A percentile compares a stretch with the other conserved stretches of the same genome.
phyloP scores from a whole-genome alignment of 2,797 vertebrate species.

The Taeniopygia guttata region DNA sequence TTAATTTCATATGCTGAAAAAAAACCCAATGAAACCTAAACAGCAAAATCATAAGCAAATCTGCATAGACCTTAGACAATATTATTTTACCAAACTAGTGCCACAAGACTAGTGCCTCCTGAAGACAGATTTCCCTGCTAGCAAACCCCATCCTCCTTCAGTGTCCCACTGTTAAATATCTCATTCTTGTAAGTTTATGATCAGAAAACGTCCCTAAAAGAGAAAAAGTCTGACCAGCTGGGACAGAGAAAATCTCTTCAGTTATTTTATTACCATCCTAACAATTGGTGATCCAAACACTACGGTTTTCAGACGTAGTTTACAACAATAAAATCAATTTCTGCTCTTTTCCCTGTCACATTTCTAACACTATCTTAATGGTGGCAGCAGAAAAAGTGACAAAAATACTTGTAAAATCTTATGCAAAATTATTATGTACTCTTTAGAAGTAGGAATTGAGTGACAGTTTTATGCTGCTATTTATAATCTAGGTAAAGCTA shows the following conservation, averaged over 20 bases:
- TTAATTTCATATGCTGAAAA: neutral
- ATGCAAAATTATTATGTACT: neutral
- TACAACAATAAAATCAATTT: neutral
- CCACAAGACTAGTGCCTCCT: neutral
- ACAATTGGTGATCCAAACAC: neutral
- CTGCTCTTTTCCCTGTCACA: neutral
- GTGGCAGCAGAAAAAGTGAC: neutral
- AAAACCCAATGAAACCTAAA: neutral
- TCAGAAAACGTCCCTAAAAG: neutral
- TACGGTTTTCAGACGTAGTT: rapidly evolving
- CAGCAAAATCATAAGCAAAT: neutral
- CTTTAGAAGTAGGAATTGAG: neutral
- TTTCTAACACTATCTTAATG: neutral
- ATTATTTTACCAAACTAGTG: neutral
- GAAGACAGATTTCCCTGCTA: neutral
- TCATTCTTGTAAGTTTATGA: neutral
- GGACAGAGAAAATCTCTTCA: neutral
- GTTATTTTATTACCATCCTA: neutral
- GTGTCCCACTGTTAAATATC: neutral
- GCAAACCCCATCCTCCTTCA: neutral
- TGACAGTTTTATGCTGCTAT: neutral
- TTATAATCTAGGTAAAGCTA: neutral
- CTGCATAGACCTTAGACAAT: neutral
- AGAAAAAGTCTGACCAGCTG: neutral
- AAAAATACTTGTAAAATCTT: neutral